Evolutionary conservation across 92 coral and sea anemone genomes (phyloP).

Genomic region (Scolanthus callimorphus): DNA sequence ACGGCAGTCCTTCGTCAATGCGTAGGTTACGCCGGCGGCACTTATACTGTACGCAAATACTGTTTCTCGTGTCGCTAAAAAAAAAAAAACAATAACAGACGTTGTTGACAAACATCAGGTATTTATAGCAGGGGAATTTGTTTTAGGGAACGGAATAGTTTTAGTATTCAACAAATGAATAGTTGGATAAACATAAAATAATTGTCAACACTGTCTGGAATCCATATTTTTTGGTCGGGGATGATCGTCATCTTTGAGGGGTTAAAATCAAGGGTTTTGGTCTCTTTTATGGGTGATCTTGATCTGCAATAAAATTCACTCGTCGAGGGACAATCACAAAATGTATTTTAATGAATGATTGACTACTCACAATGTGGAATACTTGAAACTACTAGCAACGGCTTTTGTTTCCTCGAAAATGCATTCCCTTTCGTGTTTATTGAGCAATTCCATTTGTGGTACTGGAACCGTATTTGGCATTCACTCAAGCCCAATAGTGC

Average conservation of each 20-base stretch:
- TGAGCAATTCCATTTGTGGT: slow-evolving; percentile 61
- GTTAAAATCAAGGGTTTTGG: too few relatives aligned
- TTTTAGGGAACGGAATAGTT: not conserved
- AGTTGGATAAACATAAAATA: too few relatives aligned
- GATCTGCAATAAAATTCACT: too few relatives aligned
- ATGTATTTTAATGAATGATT: not conserved
- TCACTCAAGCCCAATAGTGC: slow-evolving; percentile 55
- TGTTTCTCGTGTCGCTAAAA: slow-evolving; percentile 62
- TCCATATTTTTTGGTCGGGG: too few relatives aligned
- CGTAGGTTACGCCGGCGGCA: slow-evolving; percentile 66
- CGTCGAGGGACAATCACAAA: too few relatives aligned
- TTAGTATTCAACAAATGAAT: not conserved
- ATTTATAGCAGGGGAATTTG: too few relatives aligned
- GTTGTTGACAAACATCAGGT: too few relatives aligned
- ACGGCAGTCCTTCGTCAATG: slow-evolving; percentile 55
- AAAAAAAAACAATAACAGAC: not conserved
- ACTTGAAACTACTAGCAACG: slow-evolving; percentile 34
- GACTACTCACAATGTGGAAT: slow-evolving; percentile 40
- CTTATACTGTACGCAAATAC: slow-evolving; percentile 78
- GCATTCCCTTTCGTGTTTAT: slow-evolving; percentile 2
- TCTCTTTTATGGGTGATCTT: too few relatives aligned
- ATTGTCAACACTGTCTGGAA: too few relatives aligned
- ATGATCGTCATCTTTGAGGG: too few relatives aligned
- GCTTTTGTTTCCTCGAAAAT: slow-evolving; percentile 2
- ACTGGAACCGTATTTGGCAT: slow-evolving; percentile 45